Base-by-base conservation (phyloP, 2,888 invertebrate species). In the Tetanocera ferruginea region DNA sequence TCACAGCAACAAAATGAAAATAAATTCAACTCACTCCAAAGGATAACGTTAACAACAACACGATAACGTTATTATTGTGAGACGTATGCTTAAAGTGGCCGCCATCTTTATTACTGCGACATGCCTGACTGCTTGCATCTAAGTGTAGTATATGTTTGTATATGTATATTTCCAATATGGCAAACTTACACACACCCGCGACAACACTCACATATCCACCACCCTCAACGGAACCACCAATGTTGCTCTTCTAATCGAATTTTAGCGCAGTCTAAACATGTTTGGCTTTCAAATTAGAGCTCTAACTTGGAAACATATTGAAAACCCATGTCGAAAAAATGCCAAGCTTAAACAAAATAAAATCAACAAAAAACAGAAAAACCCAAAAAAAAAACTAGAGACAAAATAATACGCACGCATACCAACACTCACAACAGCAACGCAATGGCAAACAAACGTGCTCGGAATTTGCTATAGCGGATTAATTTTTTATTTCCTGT, bases 391-490 rank as follows among this genome's bases (percentile, higher is more conserved):
- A 66, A 5, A 37, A 14, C 23, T n/a, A 67, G 37, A 43, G 34
- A 67, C 64, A 64, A 11, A 64, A 43, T 43, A 23, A 60, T 31
- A 17, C 55, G 34, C 57, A 57, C 34, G 17, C 34, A 57, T 14
- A 25, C 3, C 57, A 72, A 14, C 34, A 34, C n/a, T 17, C n/a
- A 55, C 34, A 43, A 72, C 11, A 23, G 72, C 34, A 74, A 75
- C 64, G 52, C 31, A n/a, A 64, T 66, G 31, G 66, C n/a, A 31
- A 66, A 52, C 37, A 83, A 84, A 87, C 87, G 87, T 87, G 87
- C 87, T 79, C 81, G 81, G 87, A 84, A 86, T 87, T 82, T 84
- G 81, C 82, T 82, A 86, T 84, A 78, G 79, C 81, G 84, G 87
- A 86, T 87, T 87, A 87, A 87, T 86, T 86, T 37, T 67, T 66